phyloP scores from a whole-genome alignment of 2,888 invertebrate genomes.

The Orchestes rusci region DNA sequence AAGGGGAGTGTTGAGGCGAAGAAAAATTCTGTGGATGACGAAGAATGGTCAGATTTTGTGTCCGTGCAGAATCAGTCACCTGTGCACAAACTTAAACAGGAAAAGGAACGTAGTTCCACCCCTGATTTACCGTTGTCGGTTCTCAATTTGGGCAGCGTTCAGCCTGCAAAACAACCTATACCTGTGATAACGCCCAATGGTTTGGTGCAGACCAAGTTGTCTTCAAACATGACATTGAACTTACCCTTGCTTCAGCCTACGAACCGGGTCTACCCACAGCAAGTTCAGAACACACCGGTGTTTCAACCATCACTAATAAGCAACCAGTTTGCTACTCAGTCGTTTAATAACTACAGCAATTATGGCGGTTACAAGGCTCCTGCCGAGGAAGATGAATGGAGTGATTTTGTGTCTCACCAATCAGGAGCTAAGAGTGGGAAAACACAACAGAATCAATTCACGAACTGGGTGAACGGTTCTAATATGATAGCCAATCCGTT shows the following conservation, averaged over 20 bases:
- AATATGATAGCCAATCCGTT: conserved; percentile 40
- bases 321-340: conserved; percentile 34
- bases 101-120: conserved; percentile 33
- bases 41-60: conserved; percentile 57
- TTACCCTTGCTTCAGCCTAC: conserved; percentile 18
- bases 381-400: conserved; percentile 49
- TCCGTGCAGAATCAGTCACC: conserved; percentile 36
- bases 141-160: conserved; percentile 38
- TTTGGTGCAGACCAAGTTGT: conserved; percentile 39
- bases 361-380: conserved; percentile 17
- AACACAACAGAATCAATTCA: conserved; percentile 12
- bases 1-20: neutral
- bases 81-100: conserved; percentile 27
- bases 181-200: conserved; percentile 41
- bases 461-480: conserved; percentile 16
- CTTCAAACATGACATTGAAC: conserved; percentile 20
- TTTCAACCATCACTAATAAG: conserved; percentile 36
- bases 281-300: conserved; percentile 15
- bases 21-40: conserved; percentile 38
- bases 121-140: conserved; percentile 40
- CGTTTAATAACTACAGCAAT: conserved; percentile 3
- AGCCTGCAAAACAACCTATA: conserved; percentile 39
- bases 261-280: conserved; percentile 16
- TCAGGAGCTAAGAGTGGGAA: conserved; percentile 7
- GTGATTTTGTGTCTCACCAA: conserved; percentile 49